Evolutionary conservation across 2,113 vertebrate genomes (phyloP).

Genomic region (Albula glossodonta): DNA sequence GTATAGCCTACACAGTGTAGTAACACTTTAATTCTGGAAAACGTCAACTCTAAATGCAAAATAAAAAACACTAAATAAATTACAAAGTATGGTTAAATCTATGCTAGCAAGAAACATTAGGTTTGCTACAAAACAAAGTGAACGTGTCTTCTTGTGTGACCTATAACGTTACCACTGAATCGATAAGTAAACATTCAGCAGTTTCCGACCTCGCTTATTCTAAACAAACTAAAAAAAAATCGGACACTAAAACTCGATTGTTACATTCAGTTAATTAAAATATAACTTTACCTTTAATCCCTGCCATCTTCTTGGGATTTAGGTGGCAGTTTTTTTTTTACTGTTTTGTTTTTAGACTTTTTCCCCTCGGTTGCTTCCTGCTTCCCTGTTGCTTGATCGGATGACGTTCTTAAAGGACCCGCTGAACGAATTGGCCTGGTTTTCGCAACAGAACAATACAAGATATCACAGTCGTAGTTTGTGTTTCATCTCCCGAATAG

Average conservation of each 20-base stretch:
- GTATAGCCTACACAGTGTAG: too few species aligned
- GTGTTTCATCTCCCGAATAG: too few species aligned
- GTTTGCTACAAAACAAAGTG: too few species aligned
- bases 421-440: not conserved
- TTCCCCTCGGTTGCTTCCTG: constrained; percentile 38
- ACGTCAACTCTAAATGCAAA: too few species aligned
- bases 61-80: too few species aligned
- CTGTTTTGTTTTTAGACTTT: constrained; percentile 42
- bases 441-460: not conserved
- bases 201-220: not conserved
- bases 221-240: not conserved
- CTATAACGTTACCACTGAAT: not conserved
- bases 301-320: constrained; percentile 58
- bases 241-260: not conserved
- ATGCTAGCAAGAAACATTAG: too few species aligned
- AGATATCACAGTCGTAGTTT: too few species aligned
- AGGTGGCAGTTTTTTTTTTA: not conserved
- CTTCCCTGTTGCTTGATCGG: constrained; percentile 25
- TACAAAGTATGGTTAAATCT: too few species aligned
- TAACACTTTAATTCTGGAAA: too few species aligned
- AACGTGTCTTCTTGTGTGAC: too few species aligned
- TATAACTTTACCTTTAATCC: constrained; percentile 68
- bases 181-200: not conserved
- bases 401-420: constrained; percentile 60
- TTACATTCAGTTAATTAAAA: not conserved